These are phyloP conservation scores for Dryadula phaetusa DNA, from an alignment of 2,888 invertebrate species.

Conservation along the genomic window DNA sequence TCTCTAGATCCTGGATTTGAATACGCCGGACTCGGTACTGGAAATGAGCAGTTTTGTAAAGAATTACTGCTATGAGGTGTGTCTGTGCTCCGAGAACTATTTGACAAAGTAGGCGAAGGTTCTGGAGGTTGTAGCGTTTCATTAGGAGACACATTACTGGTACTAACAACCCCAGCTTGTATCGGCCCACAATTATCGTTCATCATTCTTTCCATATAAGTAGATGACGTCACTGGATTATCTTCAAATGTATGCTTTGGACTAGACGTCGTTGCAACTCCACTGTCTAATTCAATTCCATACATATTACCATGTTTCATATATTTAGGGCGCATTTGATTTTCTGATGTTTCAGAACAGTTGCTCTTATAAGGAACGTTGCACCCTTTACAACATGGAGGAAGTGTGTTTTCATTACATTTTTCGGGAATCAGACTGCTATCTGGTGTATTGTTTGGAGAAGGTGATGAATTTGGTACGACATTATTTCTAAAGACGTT, in stretches of 20 bases:
- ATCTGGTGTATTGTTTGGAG: conserved; percentile 76
- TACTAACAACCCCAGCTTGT: conserved; percentile 93
- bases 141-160: conserved; percentile 90
- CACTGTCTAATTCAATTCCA: conserved; percentile 77
- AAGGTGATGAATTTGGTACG: conserved; percentile 69
- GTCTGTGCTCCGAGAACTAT: conserved; percentile 79
- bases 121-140: conserved; percentile 82
- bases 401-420: conserved; percentile 57
- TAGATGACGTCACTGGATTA: conserved; percentile 88
- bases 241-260: conserved; percentile 82
- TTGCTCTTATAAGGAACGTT: conserved; percentile 71
- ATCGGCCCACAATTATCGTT: conserved; percentile 89
- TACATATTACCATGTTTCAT: conserved; percentile 65
- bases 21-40: conserved; percentile 80
- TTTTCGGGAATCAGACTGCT: conserved; percentile 77
- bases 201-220: conserved; percentile 85
- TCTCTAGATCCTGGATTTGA: conserved; percentile 76
- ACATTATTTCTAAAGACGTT: conserved; percentile 65
- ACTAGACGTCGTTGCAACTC: conserved; percentile 74
- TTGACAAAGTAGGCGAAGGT: conserved; percentile 85
- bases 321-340: conserved; percentile 68
- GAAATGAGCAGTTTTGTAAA: conserved; percentile 67
- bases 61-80: conserved; percentile 74
- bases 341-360: conserved; percentile 69
- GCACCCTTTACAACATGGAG: conserved; percentile 83